Percentiles rank a stretch among this genome's conserved stretches.
Conservation (phyloP, 2,113 vertebrate species). For the Indicator indicator region DNA sequence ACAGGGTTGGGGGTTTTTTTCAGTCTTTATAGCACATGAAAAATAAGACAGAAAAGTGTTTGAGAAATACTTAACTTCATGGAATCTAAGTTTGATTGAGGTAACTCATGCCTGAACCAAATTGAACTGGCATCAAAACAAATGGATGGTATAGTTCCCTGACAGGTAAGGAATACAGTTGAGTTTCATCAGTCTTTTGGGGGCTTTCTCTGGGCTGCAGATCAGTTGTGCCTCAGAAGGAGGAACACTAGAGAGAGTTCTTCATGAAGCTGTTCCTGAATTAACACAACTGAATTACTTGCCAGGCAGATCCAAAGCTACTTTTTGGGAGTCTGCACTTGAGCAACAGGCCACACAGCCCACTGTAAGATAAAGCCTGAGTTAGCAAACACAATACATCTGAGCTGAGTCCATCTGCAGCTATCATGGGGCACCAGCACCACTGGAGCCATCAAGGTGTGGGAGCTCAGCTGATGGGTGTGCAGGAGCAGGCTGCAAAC, state of each 20-base stretch:
- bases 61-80: background rate
- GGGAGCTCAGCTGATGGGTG: background rate
- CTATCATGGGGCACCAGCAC: background rate
- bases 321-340: background rate
- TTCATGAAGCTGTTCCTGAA: background rate
- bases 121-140: background rate
- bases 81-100: background rate
- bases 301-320: background rate
- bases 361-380: background rate
- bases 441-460: background rate
- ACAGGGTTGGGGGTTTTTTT: background rate
- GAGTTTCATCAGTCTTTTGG: background rate
- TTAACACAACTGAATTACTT: background rate
- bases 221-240: background rate
- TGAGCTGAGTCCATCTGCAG: background rate
- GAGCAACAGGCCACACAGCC: background rate
- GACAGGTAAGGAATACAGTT: rapidly evolving
- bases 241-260: background rate
- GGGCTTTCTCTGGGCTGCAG: background rate
- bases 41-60: background rate
- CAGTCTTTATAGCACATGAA: background rate
- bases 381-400: background rate
- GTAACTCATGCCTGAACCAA: background rate
- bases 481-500: background rate
- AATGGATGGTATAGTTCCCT: background rate